These are phyloP conservation scores for Siniperca chuatsi DNA, from an alignment of 2,113 vertebrate genomes.

Conservation along the genomic window DNA sequence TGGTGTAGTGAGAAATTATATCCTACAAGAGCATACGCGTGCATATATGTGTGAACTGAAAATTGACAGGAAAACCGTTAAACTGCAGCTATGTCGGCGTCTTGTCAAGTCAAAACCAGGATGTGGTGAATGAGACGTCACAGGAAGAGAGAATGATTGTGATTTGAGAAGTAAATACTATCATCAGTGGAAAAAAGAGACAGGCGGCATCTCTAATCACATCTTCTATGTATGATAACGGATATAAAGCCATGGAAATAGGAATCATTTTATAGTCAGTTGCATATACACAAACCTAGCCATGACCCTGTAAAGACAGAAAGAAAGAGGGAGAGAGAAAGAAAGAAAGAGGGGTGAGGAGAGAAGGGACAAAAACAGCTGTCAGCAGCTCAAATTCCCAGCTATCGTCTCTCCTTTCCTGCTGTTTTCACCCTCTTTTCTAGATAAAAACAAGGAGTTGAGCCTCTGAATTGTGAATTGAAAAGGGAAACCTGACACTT, in stretches of 20 bases:
- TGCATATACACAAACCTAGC: not conserved
- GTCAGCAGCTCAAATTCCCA: conserved; percentile 73
- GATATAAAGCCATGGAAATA: conserved; percentile 5
- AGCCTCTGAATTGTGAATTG: conserved; percentile 69
- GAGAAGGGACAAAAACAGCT: conserved; percentile 62
- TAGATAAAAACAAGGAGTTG: conserved; percentile 78
- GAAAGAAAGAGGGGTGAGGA: conserved; percentile 42
- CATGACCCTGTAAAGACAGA: conserved; percentile 18
- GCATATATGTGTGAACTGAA: conserved; percentile 24
- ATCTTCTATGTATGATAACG: not conserved
- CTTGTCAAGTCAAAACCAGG: conserved; percentile 72
- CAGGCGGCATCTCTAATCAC: conserved; percentile 1
- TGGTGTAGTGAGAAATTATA: conserved; percentile 14
- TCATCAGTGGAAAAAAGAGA: conserved; percentile 16
- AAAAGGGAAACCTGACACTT: conserved; percentile 78
- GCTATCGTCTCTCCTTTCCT: conserved; percentile 65
- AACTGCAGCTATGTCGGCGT: conserved; percentile 43
- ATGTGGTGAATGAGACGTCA: conserved; percentile 75
- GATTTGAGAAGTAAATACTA: conserved; percentile 52
- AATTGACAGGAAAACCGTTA: conserved; percentile 70
- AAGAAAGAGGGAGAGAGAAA: conserved; percentile 10
- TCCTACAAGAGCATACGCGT: not conserved
- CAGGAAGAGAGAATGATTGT: conserved; percentile 59
- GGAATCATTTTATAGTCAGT: not conserved
- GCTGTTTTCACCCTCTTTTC: conserved; percentile 71